A percentile compares a stretch with the other conserved stretches of the same genome.
phyloP scores from a whole-genome alignment of 2,113 vertebrate genomes.

The Pholis gunnellus region DNA sequence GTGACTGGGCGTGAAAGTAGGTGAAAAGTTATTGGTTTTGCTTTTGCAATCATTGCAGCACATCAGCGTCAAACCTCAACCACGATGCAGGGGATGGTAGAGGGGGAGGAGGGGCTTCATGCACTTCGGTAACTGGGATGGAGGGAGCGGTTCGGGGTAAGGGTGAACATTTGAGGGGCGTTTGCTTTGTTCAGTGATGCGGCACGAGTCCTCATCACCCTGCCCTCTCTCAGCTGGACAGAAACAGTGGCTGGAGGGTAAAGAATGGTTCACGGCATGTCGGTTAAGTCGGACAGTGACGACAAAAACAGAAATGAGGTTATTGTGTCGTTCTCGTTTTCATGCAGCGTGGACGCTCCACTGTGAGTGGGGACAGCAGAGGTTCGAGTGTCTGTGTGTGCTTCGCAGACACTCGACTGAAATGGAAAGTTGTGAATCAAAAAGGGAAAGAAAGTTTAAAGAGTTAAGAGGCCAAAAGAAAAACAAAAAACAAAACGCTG shows the following conservation, averaged over 20 bases:
- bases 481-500: slow-evolving; percentile 11
- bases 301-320: slow-evolving; percentile 52
- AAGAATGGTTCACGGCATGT: slow-evolving; percentile 52
- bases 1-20: slow-evolving; percentile 29
- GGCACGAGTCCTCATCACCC: slow-evolving; percentile 38
- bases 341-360: slow-evolving; percentile 62
- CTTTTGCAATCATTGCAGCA: slow-evolving; percentile 82
- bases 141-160: slow-evolving; percentile 36
- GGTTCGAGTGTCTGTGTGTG: not conserved
- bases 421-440: slow-evolving; percentile 17
- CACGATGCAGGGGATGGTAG: slow-evolving; percentile 63
- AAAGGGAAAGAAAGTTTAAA: slow-evolving; percentile 13
- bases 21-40: slow-evolving; percentile 67
- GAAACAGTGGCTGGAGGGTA: slow-evolving; percentile 82
- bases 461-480: slow-evolving; percentile 1
- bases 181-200: slow-evolving; percentile 54
- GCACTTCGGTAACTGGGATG: slow-evolving; percentile 62
- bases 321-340: slow-evolving; percentile 47
- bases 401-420: slow-evolving; percentile 33
- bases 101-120: slow-evolving; percentile 65
- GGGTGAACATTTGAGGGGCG: slow-evolving; percentile 50
- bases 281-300: slow-evolving; percentile 54
- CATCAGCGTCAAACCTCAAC: slow-evolving; percentile 72
- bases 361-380: slow-evolving; percentile 31
- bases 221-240: slow-evolving; percentile 67